Base-by-base conservation (phyloP, 2,113 vertebrate species). In the Boulengeromyrus knoepffleri region DNA sequence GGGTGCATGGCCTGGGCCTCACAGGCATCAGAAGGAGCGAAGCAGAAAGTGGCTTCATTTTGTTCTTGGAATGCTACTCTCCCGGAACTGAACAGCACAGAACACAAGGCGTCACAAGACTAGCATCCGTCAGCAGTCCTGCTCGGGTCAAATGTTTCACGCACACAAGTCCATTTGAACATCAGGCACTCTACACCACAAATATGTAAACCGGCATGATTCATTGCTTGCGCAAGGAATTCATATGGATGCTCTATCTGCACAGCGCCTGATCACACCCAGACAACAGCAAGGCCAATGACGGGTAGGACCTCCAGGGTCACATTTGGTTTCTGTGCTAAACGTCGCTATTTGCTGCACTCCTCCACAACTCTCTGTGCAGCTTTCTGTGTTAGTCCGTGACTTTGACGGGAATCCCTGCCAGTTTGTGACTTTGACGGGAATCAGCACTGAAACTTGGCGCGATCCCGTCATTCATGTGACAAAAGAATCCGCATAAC, bases 121-220 rank as follows among this genome's bases (percentile, higher is more conserved):
- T 92, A 92, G 91, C 92, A 90, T 90, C n/a, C 91, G 89, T 74
- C 93, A 47, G 62, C 21, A 27, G 88, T 31, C 27, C 36, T 15
- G 21, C 62, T 52, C 24, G 42, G 46, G 85, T 80, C 19, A 85
- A 95, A 93, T 39, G 89, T 89, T 94, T 91, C 90, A 90, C 91
- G 91, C 94, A 94, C 93, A 91, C 90, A 92, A 89, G 93, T 93
- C 94, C 90, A 62, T 90, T 95, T 94, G 95, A 95, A 94, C 95
- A 95, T 93, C 92, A 88, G 89, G 91, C 92, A 92, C 91, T 86
- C 49, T n/a, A 87, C 50, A 80, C 92, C 19, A 0, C 91, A 94
- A 91, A 92, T 93, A 90, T 88, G 62, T 91, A 92, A 53, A 21
- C 91, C 89, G 70, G 90, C 94, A 92, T 90, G 92, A 94, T 93